A percentile compares a stretch with the other conserved stretches of the same genome.
These are phyloP conservation scores for Morpho achilles DNA, from an alignment of 2,888 invertebrate genomes.

Conservation along the genomic window DNA sequence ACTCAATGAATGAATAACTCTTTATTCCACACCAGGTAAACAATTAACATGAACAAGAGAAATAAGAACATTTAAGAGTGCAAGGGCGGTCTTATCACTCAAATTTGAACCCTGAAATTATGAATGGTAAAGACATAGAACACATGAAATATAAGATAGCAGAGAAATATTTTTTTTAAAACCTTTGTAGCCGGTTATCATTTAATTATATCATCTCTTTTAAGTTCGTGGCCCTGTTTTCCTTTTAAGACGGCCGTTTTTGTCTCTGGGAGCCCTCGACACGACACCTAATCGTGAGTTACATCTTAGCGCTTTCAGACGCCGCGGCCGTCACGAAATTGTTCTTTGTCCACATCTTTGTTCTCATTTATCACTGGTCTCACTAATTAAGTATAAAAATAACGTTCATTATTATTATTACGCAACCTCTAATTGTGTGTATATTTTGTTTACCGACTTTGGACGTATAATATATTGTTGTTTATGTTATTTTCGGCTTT, in stretches of 20 bases:
- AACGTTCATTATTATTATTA: slow-evolving; percentile 9
- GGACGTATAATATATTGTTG: no score
- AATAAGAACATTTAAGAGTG: no score
- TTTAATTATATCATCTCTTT: slow-evolving; percentile 25
- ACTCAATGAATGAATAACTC: no score
- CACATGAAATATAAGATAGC: no score
- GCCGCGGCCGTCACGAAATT: slow-evolving; percentile 10
- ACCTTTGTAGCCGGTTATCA: slow-evolving; percentile 24
- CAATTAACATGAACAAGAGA: no score
- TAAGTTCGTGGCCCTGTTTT: slow-evolving; percentile 7
- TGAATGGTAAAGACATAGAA: no score
- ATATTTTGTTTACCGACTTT: no score
- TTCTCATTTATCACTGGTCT: slow-evolving; percentile 15
- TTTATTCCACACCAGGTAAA: no score
- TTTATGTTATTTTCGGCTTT: no score
- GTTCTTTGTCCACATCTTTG: slow-evolving; percentile 14
- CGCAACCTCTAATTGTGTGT: slow-evolving; percentile 6
- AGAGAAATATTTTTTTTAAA: not conserved
- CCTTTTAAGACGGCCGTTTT: not conserved
- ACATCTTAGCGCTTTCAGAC: slow-evolving; percentile 10
- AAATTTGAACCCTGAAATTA: no score
- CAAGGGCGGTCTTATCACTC: no score
- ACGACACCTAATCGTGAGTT: slow-evolving; percentile 8
- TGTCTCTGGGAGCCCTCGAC: not conserved
- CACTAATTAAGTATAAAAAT: slow-evolving; percentile 15